Percentiles rank a stretch among this genome's conserved stretches.
Evolutionary conservation across 2,113 vertebrate genomes (phyloP).

Genomic region (Polypterus senegalus): DNA sequence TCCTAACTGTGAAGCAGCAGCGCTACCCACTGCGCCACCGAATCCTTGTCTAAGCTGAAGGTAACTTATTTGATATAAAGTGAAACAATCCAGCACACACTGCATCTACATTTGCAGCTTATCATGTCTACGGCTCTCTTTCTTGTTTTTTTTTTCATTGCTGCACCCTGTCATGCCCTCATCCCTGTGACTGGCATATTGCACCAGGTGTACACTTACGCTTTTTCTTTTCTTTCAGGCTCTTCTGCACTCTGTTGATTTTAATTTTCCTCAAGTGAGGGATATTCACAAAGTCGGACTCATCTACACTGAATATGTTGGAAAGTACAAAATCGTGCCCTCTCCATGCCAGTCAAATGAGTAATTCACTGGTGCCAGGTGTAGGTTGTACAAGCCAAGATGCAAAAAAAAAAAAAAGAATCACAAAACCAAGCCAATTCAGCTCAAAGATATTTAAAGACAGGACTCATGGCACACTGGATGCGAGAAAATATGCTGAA

Average conservation of each 20-base stretch:
- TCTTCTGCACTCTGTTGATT: constrained; percentile 11
- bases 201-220: not conserved
- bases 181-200: constrained; percentile 16
- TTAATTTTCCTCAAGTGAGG: constrained; percentile 11
- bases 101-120: no score
- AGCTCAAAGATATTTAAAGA: constrained; percentile 18
- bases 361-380: not conserved
- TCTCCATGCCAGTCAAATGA: not conserved
- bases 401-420: not conserved
- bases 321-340: not conserved
- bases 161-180: not conserved
- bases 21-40: no score
- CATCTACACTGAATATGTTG: constrained; percentile 10
- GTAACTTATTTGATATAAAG: no score
- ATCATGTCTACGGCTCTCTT: constrained; percentile 13
- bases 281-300: constrained; percentile 17
- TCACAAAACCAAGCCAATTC: no score
- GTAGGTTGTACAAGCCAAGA: not conserved
- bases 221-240: constrained; percentile 4
- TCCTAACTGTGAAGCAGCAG: no score
- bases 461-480: no score
- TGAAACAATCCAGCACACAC: no score
- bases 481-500: no score
- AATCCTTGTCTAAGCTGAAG: no score
- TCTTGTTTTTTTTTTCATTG: constrained; percentile 23